Evolutionary conservation across 2,797 vertebrate species (phyloP).

Genomic region (Siniperca obscura): DNA sequence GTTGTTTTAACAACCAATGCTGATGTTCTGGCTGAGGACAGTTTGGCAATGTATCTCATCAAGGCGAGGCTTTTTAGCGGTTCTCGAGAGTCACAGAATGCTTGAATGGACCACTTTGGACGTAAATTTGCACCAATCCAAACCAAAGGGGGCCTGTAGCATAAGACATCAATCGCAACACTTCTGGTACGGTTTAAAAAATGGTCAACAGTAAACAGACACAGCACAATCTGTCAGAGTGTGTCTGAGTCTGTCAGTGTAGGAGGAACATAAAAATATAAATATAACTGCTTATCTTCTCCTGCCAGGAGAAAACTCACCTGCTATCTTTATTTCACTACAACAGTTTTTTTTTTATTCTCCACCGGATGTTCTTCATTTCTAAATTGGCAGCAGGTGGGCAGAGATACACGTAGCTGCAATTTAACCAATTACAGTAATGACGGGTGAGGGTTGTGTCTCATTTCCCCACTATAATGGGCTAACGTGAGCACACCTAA

Average conservation of each 20-base stretch:
- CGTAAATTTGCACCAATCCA: no score
- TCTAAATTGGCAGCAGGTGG: conserved; percentile 67
- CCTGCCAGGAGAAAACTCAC: conserved; percentile 25
- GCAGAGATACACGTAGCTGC: conserved; percentile 40
- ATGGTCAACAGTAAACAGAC: not conserved
- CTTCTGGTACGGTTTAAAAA: not conserved
- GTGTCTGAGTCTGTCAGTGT: conserved; percentile 3
- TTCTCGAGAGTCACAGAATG: no score
- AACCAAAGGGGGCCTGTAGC: not conserved
- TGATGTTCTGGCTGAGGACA: not conserved
- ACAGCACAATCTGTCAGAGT: not conserved
- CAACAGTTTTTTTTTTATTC: not conserved
- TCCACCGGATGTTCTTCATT: conserved; percentile 24
- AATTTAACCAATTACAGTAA: conserved; percentile 70
- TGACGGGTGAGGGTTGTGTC: conserved; percentile 60
- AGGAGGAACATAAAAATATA: conserved; percentile 13
- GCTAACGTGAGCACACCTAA: conserved; percentile 51
- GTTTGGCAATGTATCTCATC: not conserved
- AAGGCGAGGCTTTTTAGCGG: not conserved
- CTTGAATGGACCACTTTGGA: no score
- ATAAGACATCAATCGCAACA: not conserved
- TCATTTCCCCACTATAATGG: conserved; percentile 60
- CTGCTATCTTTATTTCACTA: conserved; percentile 21
- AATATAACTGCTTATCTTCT: conserved; percentile 18
- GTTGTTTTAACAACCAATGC: not conserved